phyloP scores from a whole-genome alignment of 2,113 vertebrate species.

The Pavo muticus region DNA sequence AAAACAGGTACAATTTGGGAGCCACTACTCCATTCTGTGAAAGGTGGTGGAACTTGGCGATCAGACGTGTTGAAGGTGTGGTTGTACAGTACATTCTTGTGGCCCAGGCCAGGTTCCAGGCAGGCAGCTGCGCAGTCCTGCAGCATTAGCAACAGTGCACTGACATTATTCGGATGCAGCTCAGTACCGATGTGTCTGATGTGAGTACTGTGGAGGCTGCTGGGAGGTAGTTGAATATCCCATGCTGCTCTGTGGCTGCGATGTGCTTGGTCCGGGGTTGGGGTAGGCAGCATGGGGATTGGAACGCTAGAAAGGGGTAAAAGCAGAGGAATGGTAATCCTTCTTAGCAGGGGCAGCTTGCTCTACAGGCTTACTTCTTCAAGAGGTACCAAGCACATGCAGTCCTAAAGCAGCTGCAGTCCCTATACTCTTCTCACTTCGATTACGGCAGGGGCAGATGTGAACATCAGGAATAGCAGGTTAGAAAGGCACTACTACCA shows the following conservation, averaged over 20 bases:
- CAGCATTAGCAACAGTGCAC: slow-evolving; percentile 78
- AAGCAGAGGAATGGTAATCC: neutral
- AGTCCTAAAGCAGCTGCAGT: neutral
- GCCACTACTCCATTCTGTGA: slow-evolving; percentile 74
- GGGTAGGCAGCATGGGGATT: slow-evolving; percentile 99
- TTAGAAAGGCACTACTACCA: neutral
- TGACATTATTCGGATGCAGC: slow-evolving; percentile 68
- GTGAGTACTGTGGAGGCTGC: slow-evolving; percentile 99
- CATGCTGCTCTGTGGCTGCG: slow-evolving; percentile 99
- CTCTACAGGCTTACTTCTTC: fast-evolving
- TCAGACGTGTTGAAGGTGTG: slow-evolving; percentile 75
- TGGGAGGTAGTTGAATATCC: slow-evolving; percentile 99
- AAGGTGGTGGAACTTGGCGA: slow-evolving; percentile 77
- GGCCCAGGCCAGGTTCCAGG: slow-evolving; percentile 76
- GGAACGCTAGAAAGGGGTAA: slow-evolving; percentile 86
- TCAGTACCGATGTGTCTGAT: slow-evolving; percentile 99
- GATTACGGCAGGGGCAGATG: neutral
- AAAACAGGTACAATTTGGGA: slow-evolving; percentile 69
- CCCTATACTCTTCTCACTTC: neutral
- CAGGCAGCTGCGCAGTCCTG: slow-evolving; percentile 72
- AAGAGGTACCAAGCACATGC: fast-evolving
- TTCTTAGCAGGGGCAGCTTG: fast-evolving
- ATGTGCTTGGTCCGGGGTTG: slow-evolving; percentile 99
- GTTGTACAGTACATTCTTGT: slow-evolving; percentile 82
- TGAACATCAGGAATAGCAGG: neutral